Evolutionary conservation across 2,888 invertebrate species (phyloP), one percentile per base, ranked within the genome.

Genomic region (Salticus scenicus): DNA sequence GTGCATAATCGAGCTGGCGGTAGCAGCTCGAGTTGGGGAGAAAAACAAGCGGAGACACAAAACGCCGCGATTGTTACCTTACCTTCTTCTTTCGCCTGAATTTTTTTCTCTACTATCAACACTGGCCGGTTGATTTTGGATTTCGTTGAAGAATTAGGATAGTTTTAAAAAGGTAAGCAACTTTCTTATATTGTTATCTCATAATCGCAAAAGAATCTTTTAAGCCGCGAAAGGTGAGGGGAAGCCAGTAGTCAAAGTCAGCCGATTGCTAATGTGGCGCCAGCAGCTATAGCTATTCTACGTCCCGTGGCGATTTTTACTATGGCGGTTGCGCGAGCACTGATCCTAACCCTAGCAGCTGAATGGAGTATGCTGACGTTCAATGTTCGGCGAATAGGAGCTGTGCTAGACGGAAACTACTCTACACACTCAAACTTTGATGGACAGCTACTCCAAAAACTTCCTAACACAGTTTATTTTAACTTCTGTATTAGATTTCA

Each of bases 241-340:
- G 70, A 70, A 70, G 69, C 81, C 73, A 66, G 64, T 57, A 67
- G 73, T 67, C n/a, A 41, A 69, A 74, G 67, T 67, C 47, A 57
- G 73, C 63, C 64, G 70, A 69, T 69, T 28, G 41, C 81, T 67
- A 75, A 67, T 77, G 83, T 83, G 76, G 79, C 76, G 77, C 78
- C 78, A 78, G 73, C 74, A 69, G 78, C 78, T 42, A 78, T 42
- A 28, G 77, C 72, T 51, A 84, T 84, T 67, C 69, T 73, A 67
- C 84, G 63, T 78, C 74, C 78, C 74, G 86, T 71, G 80, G 79
- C 80, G 86, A 75, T 80, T 80, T 80, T 86, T 76, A 80, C 75
- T 71, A 86, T 86, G 86, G 79, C 80, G 86, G 75, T 76, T 86
- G 86, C 86, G 86, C 86, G 86, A 80, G 86, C 77, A 84, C 77